Conservation (phyloP, 2,113 vertebrate species). For the Carassius auratus region DNA sequence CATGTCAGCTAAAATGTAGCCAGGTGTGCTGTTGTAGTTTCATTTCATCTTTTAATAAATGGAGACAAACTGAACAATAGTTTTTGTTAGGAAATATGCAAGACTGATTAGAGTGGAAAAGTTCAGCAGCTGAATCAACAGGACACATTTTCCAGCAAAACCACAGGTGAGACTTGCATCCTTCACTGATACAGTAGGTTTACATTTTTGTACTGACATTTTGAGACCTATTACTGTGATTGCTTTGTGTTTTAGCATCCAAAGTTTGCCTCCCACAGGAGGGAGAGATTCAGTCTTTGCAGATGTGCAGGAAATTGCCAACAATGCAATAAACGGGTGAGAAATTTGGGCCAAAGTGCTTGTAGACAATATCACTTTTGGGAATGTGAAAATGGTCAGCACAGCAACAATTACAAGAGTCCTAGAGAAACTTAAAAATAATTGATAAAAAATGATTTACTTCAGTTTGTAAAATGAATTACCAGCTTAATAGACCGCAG, state of each 20-base stretch:
- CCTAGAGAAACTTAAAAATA: not conserved
- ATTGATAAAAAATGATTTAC: not conserved
- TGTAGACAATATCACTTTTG: not conserved
- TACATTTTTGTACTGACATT: not conserved
- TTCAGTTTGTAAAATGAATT: not conserved
- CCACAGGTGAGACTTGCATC: not conserved
- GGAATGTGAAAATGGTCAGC: not conserved
- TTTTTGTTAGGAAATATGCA: not conserved
- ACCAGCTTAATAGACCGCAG: not conserved
- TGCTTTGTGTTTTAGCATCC: not conserved
- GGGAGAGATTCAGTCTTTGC: not conserved
- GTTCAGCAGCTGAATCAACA: not conserved
- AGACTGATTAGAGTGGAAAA: not conserved
- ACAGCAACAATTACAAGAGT: not conserved
- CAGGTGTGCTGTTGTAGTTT: not conserved
- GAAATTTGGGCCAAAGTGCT: not conserved
- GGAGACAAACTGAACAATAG: not conserved
- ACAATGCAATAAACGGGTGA: not conserved
- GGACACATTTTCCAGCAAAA: not conserved
- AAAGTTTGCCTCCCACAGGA: not conserved
- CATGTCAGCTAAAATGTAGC: not conserved
- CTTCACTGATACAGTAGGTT: not conserved
- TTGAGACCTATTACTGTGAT: not conserved
- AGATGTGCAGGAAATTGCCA: slow-evolving; percentile 12
- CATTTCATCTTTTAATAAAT: not conserved